Base-by-base conservation (phyloP, 1,140 invertebrate species). In the Nephila pilipes region DNA sequence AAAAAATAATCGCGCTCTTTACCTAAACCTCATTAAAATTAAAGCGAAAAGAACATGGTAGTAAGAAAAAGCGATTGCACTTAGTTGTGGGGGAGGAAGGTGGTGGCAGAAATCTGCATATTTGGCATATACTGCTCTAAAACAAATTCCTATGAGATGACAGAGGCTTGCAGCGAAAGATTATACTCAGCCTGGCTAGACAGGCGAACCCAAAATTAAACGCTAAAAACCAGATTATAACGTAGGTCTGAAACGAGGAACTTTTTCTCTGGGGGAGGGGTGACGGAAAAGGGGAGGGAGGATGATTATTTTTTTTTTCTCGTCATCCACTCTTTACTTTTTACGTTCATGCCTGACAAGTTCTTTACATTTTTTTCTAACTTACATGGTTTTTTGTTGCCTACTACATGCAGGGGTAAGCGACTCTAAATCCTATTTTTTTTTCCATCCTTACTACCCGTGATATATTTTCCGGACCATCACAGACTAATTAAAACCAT, bases 151-250 rank as follows among this genome's bases (percentile, higher is more conserved):
- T 55, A 22, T 38, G 22, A 69, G 90, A 92, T 92, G 90, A 92
- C 90, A 92, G 90, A 32, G 57, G 63, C 75, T 81, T 75, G 18
- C 75, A 38, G 14, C 14, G 2, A 18, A 22, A 92, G 90, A 92
- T 92, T 92, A 92, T 92, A 69, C 60, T 69, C 90, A 63, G 54
- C 46, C 55, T 38, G 25, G 46, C 58, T 80, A 55, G 83, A 29
- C 60, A 22, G 38, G 58, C 58, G 57, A 46, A 92, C 80, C 90
- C 90, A 81, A 92, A 92, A 92, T 92, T 92, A 92, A 92, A 92
- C 90, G 90, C 81, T 92, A 92, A 92, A 92, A 92, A 92, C 80
- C 90, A 92, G 90, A 92, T 92, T 92, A 92, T 85, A 85, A 38
- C 60, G 38, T 16, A n/a, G 18, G 38, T 8, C 60, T 46, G 58